phyloP scores from a whole-genome alignment of 2,113 vertebrate genomes.

The Oostethus manadensis region DNA sequence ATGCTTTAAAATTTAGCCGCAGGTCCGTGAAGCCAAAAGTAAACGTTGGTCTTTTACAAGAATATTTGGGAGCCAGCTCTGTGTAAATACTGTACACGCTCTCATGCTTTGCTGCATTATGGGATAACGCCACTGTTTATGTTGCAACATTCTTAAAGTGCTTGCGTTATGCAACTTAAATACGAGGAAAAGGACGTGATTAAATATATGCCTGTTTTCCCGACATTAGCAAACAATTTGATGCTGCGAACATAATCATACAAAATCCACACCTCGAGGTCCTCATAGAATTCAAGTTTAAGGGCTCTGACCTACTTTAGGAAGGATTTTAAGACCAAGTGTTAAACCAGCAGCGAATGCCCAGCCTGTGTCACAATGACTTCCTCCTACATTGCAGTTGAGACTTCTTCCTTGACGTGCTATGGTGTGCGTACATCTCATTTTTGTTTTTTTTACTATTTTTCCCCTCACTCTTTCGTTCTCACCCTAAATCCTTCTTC shows the following conservation, averaged over 20 bases:
- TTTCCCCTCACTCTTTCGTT: constrained; percentile 2
- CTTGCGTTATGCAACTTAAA: constrained; percentile 16
- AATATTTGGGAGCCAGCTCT: not conserved
- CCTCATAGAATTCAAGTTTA: constrained; percentile 21
- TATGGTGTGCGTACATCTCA: not conserved
- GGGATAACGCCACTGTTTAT: constrained; percentile 10
- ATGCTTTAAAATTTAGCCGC: too few relatives aligned
- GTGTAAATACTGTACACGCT: not conserved
- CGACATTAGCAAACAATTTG: not conserved
- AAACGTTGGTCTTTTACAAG: not conserved
- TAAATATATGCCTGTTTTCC: not conserved
- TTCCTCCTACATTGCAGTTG: constrained; percentile 4
- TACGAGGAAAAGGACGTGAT: constrained; percentile 16
- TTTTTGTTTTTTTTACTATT: not conserved
- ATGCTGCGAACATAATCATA: constrained; percentile 11
- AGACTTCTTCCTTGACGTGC: constrained; percentile 5
- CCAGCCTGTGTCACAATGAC: not conserved
- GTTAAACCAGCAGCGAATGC: constrained; percentile 39
- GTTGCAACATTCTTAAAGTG: constrained; percentile 25
- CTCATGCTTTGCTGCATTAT: constrained; percentile 12
- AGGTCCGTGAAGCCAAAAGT: too few relatives aligned
- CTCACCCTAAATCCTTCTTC: constrained; percentile 27
- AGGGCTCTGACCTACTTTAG: constrained; percentile 13
- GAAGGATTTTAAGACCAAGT: constrained; percentile 47
- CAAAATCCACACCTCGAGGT: not conserved